These are phyloP conservation scores for Tetramorium parvispinum DNA, from an alignment of 1,140 invertebrate genomes.

Conservation along the genomic window DNA sequence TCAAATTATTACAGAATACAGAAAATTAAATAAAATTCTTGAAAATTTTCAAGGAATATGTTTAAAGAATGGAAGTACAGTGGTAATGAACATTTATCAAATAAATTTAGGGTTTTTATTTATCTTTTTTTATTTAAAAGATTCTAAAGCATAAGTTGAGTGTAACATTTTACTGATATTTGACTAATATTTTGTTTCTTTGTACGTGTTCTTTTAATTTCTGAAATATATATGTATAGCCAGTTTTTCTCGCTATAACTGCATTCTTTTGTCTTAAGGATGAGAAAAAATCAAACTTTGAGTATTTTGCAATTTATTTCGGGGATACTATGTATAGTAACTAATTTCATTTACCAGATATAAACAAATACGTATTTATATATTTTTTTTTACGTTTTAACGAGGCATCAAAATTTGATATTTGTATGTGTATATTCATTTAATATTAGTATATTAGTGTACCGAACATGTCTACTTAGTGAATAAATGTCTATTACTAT, in stretches of 20 bases:
- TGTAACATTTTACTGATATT: constrained; percentile 3
- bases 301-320: not conserved
- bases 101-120: constrained; percentile 7
- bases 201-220: not conserved
- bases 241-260: not conserved
- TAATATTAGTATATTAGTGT: not conserved
- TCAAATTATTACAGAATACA: no score
- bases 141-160: not conserved
- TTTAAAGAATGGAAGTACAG: not conserved
- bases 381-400: not conserved
- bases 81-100: not conserved
- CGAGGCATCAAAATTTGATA: not conserved
- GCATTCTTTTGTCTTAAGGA: not conserved
- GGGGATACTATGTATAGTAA: not conserved
- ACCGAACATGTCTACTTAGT: not conserved
- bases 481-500: not conserved
- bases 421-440: not conserved
- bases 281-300: not conserved
- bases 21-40: no score
- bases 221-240: not conserved
- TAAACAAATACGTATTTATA: not conserved
- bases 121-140: constrained; percentile 21
- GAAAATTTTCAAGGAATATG: not conserved
- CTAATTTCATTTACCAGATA: not conserved
- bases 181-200: constrained; percentile 14